These are phyloP conservation scores for Pseudomyrmex gracilis DNA, from an alignment of 1,140 invertebrate genomes.

Conservation along the genomic window DNA sequence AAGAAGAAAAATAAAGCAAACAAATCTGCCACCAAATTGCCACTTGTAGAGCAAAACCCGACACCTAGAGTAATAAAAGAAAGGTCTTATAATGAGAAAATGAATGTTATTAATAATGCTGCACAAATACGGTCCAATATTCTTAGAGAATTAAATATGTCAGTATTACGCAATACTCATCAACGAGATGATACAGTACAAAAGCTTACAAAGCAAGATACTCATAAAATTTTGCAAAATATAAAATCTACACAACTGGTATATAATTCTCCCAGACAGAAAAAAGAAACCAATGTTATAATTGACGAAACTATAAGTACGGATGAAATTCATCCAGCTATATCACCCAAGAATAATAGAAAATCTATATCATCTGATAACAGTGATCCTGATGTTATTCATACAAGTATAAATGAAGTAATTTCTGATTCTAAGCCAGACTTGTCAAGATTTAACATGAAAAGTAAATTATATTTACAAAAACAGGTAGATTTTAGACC, in stretches of 20 bases:
- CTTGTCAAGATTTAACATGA: background rate
- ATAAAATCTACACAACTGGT: slow-evolving; percentile 39
- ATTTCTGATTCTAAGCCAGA: slow-evolving; percentile 20
- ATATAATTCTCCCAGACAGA: slow-evolving; percentile 56
- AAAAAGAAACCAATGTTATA: slow-evolving; percentile 19
- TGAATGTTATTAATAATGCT: background rate
- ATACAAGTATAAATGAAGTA: slow-evolving; percentile 35
- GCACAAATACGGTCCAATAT: background rate
- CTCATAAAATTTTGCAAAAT: slow-evolving; percentile 52
- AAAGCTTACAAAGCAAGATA: slow-evolving; percentile 41
- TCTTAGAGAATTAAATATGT: background rate
- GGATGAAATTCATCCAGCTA: slow-evolving; percentile 64
- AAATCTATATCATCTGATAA: background rate
- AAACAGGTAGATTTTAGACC: background rate
- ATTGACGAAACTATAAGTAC: slow-evolving; percentile 62
- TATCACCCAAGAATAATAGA: slow-evolving; percentile 28
- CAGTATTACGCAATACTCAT: background rate
- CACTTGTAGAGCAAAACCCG: background rate
- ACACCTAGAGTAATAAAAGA: background rate
- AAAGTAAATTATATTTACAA: background rate
- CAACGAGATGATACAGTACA: background rate
- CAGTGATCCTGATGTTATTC: slow-evolving; percentile 53
- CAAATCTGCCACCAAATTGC: background rate
- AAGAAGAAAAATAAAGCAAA: no score
- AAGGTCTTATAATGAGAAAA: background rate